These are phyloP conservation scores for Andricus curvator DNA, from an alignment of 2,888 invertebrate genomes.

Conservation along the genomic window DNA sequence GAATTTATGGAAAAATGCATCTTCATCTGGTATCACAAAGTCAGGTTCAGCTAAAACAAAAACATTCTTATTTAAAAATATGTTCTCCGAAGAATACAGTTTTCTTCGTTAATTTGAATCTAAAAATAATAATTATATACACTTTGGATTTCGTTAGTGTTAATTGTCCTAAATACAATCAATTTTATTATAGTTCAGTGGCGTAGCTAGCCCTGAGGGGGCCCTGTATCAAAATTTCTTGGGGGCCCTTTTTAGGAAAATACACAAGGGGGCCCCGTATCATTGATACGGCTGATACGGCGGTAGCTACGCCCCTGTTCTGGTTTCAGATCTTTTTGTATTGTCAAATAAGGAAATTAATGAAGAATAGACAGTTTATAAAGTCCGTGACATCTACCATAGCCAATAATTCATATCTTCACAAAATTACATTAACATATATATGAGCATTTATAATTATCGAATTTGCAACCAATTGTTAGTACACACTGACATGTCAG, in stretches of 20 bases:
- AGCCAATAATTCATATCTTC: background rate
- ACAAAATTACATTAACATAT: background rate
- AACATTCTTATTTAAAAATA: background rate
- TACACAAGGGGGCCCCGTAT: too few relatives aligned
- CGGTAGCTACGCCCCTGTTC: too few relatives aligned
- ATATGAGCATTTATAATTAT: background rate
- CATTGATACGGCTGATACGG: too few relatives aligned
- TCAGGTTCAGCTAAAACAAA: constrained; percentile 82
- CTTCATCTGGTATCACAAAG: constrained; percentile 84
- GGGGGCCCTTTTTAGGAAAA: too few relatives aligned
- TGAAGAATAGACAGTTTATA: background rate
- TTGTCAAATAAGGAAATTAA: background rate
- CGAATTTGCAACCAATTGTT: background rate
- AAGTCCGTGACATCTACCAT: background rate
- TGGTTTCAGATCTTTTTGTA: background rate
- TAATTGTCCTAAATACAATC: too few relatives aligned
- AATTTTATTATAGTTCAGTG: background rate
- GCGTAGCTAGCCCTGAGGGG: too few relatives aligned
- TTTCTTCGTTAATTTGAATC: background rate
- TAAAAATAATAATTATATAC: background rate
- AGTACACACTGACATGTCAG: background rate
- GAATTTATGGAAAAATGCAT: constrained; percentile 88
- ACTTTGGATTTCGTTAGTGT: background rate
- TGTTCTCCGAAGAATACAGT: background rate
- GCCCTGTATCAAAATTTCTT: too few relatives aligned